Base-by-base conservation (phyloP, 2,888 invertebrate species). In the Incurvaria masculella region DNA sequence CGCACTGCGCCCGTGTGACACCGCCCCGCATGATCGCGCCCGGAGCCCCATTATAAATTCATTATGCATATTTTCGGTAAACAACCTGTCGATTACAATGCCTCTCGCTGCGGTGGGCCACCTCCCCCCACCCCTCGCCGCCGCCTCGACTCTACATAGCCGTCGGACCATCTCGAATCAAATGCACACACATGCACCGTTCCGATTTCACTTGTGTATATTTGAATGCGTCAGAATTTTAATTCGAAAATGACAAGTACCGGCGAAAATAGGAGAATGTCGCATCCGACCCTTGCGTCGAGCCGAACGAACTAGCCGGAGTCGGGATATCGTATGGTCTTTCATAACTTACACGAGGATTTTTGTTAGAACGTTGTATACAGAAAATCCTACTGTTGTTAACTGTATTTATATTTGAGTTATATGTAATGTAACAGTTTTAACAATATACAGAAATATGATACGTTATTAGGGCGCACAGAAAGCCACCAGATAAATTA, bases 11-110 rank as follows among this genome's bases (percentile, higher is more conserved):
- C 33, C 58, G 61, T 62, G 61, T 61, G 64, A 64, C 68, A 63
- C 33, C 33, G 33, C 33, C 14, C 33, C 33, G 14, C 33, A 33
- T 33, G 33, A 33, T 33, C 33, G 33, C 61, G 58, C 64, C 61
- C 61, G 62, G 64, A 62, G 62, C 65, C 65, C 66, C 64, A 76
- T 76, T 76, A 75, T 76, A 78, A 68, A 78, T 78, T 76, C 78
- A 78, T 78, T 78, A 76, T 78, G 76, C 76, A 76, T 75, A 76
- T 74, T 76, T 78, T 78, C 73, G 72, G 78, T 78, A 78, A 78
- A 76, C 76, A 78, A 74, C 73, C 74, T 78, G 76, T 78, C 76
- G 74, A 72, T 76, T 74, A 78, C 76, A 78, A 78, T 76, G 69
- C 68, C 68, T 59, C 60, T 44, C 55, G 58, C 63, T 74, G 61